Evolutionary conservation across 2,888 invertebrate species (phyloP).

Genomic region (Synanthedon tipuliformis): DNA sequence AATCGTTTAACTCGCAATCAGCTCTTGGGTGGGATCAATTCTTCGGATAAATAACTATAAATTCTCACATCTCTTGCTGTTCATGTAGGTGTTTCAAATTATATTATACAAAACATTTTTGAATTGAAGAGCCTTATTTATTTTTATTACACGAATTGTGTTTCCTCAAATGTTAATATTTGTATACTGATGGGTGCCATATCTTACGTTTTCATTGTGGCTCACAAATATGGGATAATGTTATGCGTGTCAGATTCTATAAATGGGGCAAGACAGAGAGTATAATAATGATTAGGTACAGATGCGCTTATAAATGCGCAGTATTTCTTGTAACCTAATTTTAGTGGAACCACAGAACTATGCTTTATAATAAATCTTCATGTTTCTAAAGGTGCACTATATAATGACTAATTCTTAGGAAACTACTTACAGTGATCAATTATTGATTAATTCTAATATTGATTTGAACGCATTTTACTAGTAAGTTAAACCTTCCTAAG

Average conservation of each 20-base stretch:
- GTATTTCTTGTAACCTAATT: too few relatives aligned
- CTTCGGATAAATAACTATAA: too few relatives aligned
- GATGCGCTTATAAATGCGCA: too few relatives aligned
- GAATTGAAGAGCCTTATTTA: conserved; percentile 2
- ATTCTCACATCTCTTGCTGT: conserved; percentile 1
- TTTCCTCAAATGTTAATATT: neutral
- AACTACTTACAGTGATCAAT: too few relatives aligned
- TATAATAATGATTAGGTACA: too few relatives aligned
- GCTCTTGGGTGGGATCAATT: conserved; percentile 17
- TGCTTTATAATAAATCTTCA: too few relatives aligned
- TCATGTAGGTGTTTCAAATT: conserved; percentile 5
- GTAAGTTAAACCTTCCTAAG: too few relatives aligned
- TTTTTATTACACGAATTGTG: neutral
- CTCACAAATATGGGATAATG: neutral
- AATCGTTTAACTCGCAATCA: conserved; percentile 17
- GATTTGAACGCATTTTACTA: too few relatives aligned
- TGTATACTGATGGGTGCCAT: neutral
- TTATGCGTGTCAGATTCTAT: conserved; percentile 9
- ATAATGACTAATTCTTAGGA: too few relatives aligned
- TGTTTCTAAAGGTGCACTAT: too few relatives aligned
- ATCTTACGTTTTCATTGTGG: neutral
- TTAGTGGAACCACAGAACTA: too few relatives aligned
- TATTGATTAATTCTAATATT: too few relatives aligned
- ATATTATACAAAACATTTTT: conserved; percentile 5
- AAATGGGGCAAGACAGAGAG: conserved; percentile 35